phyloP scores from a whole-genome alignment of 2,888 invertebrate genomes.

The Cheilosia scutellata region DNA sequence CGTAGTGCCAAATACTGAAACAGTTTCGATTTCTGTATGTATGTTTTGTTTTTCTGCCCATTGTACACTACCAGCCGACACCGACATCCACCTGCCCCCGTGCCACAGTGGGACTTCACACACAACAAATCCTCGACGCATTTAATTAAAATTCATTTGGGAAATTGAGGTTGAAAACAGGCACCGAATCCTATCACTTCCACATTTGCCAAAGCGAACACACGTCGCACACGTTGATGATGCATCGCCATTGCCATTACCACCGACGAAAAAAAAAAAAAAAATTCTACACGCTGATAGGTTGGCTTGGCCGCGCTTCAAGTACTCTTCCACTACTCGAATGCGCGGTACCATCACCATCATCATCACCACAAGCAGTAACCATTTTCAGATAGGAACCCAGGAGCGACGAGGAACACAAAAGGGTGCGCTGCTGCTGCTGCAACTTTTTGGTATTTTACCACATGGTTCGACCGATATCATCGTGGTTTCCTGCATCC shows the following conservation, averaged over 20 bases:
- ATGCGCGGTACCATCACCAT: constrained; percentile 23
- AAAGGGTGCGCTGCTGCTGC: constrained; percentile 22
- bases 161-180: constrained; percentile 74
- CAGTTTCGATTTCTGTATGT: constrained; percentile 6
- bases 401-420: constrained; percentile 7
- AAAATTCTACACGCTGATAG: constrained; percentile 74
- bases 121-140: constrained; percentile 74
- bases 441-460: constrained; percentile 75
- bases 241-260: constrained; percentile 62
- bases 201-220: constrained; percentile 67
- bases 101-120: constrained; percentile 12
- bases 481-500: constrained; percentile 74
- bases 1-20: not conserved
- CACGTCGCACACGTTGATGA: constrained; percentile 65
- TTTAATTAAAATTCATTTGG: constrained; percentile 77
- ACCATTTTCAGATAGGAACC: constrained; percentile 58
- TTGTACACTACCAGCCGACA: constrained; percentile 14
- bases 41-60: not conserved
- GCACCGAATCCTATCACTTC: constrained; percentile 74
- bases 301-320: constrained; percentile 73
- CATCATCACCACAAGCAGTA: constrained; percentile 34
- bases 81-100: constrained; percentile 19
- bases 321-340: constrained; percentile 51
- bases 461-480: constrained; percentile 73
- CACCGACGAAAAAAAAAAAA: constrained; percentile 69